Evolutionary conservation across 2,797 vertebrate genomes (phyloP), one percentile per base, ranked within the genome.

Genomic region (Leontopithecus rosalia): DNA sequence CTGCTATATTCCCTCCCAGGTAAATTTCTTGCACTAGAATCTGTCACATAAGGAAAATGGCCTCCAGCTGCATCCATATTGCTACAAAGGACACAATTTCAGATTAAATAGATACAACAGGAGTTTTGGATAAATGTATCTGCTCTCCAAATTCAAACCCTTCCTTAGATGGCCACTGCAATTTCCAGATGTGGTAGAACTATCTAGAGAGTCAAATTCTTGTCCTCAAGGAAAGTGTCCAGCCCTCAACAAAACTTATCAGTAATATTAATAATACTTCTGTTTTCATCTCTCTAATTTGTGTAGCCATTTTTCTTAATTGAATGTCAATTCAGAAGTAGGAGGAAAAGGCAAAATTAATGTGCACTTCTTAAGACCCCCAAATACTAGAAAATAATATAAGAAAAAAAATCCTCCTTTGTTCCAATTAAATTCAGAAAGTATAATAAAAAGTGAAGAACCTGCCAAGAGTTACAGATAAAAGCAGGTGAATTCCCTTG

Each of bases 281-380:
- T 91, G 75, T 88, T 81, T 87, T 39, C 43, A 55, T 90, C 36
- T 85, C 90, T 89, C 79, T 90, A 90, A 86, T 4, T 73, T 11
- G 14, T 33, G 6, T 58, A 46, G 11, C 12, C 48, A 85, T 75
- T 79, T 96, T 94, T 89, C 24, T 64, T 48, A 83, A 83, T 43
- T 75, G 43, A 80, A 73, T 91, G 22, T 93, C 41, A 97, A 91
- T 72, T 96, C 58, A 57, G 64, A 95, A 93, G 39, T 73, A 43
- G 22, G 43, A 46, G 2, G 15, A 7, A 57, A 58, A 4, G 20
- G 43, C 4, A 95, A 28, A 83, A 94, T 82, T 94, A 73, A 70
- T 75, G 30, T 41, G n/a, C 28, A 90, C 11, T 0, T 84, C 26
- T 24, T 92, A 81, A 90, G 6, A 82, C 24, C 20, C 61, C 28